phyloP scores from a whole-genome alignment of 2,888 invertebrate species.

The Ormyrus labotus region DNA sequence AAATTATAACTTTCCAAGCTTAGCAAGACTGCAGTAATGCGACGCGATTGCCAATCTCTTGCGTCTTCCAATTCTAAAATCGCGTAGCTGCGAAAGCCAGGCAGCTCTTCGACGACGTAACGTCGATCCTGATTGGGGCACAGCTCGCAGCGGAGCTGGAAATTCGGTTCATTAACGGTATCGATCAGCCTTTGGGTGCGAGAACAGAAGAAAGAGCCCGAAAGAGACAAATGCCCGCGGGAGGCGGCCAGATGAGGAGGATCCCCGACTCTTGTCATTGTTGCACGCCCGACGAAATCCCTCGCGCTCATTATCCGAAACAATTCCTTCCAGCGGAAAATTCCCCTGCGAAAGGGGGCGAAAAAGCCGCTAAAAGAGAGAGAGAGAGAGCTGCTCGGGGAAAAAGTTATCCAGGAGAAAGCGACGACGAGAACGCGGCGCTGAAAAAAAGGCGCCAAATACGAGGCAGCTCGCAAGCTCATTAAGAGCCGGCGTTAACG shows the following conservation, averaged over 20 bases:
- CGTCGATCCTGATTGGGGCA: constrained; percentile 5
- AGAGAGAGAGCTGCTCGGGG: neutral
- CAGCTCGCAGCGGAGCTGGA: neutral
- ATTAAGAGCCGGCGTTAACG: constrained; percentile 70
- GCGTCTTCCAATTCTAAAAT: no score
- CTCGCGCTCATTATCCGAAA: constrained; percentile 62
- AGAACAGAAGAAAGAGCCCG: constrained; percentile 2
- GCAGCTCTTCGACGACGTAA: neutral
- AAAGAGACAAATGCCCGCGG: neutral
- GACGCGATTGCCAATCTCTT: no score
- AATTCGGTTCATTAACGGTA: constrained; percentile 46
- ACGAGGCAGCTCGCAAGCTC: constrained; percentile 64
- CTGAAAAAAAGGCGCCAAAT: constrained; percentile 59
- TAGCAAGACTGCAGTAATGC: no score
- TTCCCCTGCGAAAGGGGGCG: neutral
- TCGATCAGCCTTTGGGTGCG: constrained; percentile 10
- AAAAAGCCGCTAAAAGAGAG: constrained; percentile 4
- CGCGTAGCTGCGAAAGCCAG: neutral
- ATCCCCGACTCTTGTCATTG: constrained; percentile 19
- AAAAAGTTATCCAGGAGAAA: neutral
- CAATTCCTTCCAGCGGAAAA: constrained; percentile 42
- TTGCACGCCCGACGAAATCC: constrained; percentile 58
- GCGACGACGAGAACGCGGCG: neutral
- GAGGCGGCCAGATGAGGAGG: constrained; percentile 12
- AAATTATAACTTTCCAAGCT: no score